A percentile compares a stretch with the other conserved stretches of the same genome.
Conservation (phyloP, 2,797 vertebrate species). For the Diglossa cyanea region DNA sequence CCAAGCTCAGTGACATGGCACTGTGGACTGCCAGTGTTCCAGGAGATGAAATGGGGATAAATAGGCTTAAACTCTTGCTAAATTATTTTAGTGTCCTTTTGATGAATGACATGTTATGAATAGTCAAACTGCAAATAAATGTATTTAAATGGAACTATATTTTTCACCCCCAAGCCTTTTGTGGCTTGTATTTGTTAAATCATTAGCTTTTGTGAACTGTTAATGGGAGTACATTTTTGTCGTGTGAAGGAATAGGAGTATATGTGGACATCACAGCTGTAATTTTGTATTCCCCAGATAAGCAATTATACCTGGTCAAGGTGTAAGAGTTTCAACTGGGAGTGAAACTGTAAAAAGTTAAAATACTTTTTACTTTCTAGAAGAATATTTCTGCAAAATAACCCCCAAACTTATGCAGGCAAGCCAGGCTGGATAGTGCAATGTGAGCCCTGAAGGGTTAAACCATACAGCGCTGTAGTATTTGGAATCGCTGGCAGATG, state of each 20-base stretch:
- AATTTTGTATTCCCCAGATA: neutral
- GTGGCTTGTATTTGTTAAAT: neutral
- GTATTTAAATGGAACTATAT: neutral
- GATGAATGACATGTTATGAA: neutral
- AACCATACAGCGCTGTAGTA: conserved; percentile 49
- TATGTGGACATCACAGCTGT: neutral
- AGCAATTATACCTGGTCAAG: neutral
- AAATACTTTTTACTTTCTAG: neutral
- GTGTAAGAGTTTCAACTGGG: neutral
- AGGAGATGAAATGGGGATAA: neutral
- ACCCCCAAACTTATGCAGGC: neutral
- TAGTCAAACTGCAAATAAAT: conserved; percentile 29
- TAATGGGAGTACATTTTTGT: neutral
- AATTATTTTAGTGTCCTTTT: neutral
- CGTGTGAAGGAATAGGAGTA: neutral
- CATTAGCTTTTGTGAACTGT: neutral
- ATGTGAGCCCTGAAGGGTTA: conserved; percentile 65
- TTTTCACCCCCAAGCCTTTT: neutral
- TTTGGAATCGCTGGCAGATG: conserved; percentile 71
- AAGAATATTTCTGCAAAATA: neutral
- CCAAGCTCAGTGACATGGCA: accelerated
- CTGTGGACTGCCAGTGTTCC: neutral
- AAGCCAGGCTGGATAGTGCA: neutral
- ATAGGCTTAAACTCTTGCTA: neutral
- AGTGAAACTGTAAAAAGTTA: neutral